These are phyloP conservation scores for Sinocyclocheilus rhinocerous DNA, from an alignment of 2,113 vertebrate species.

Conservation along the genomic window DNA sequence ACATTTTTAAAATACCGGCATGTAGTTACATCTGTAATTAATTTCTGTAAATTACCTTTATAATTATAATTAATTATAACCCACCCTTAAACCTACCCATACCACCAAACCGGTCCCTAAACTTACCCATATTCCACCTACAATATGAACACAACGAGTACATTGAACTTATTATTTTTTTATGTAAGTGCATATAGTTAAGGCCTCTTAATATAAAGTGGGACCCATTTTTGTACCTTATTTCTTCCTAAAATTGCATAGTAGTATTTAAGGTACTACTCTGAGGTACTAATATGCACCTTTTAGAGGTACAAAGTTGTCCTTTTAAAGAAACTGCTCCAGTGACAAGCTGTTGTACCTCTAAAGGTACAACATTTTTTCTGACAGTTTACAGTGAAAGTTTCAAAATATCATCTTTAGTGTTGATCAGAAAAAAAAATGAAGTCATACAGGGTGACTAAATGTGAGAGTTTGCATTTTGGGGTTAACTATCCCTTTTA, in stretches of 20 bases:
- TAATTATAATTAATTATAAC: too few species aligned
- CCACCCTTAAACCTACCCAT: too few species aligned
- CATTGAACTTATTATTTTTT: too few species aligned
- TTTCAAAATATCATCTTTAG: not conserved
- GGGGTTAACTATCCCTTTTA: too few species aligned
- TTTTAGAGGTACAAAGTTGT: not conserved
- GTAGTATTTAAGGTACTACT: not conserved
- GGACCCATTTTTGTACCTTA: not conserved
- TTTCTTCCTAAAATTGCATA: not conserved
- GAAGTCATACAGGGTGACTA: not conserved
- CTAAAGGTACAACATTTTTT: not conserved
- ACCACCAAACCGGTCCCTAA: too few species aligned
- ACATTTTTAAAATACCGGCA: too few species aligned
- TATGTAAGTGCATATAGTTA: too few species aligned
- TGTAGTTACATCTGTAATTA: too few species aligned
- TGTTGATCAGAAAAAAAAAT: not conserved
- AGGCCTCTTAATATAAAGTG: too few species aligned
- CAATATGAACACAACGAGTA: too few species aligned
- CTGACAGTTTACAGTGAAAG: not conserved
- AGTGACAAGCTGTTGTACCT: not conserved
- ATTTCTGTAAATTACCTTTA: too few species aligned
- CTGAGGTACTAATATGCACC: not conserved
- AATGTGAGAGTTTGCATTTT: not conserved
- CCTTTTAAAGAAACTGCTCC: not conserved
- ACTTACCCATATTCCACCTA: too few species aligned